Percentiles rank a stretch among this genome's conserved stretches.
phyloP scores from a whole-genome alignment of 2,113 vertebrate genomes.

The Chloebia gouldiae region DNA sequence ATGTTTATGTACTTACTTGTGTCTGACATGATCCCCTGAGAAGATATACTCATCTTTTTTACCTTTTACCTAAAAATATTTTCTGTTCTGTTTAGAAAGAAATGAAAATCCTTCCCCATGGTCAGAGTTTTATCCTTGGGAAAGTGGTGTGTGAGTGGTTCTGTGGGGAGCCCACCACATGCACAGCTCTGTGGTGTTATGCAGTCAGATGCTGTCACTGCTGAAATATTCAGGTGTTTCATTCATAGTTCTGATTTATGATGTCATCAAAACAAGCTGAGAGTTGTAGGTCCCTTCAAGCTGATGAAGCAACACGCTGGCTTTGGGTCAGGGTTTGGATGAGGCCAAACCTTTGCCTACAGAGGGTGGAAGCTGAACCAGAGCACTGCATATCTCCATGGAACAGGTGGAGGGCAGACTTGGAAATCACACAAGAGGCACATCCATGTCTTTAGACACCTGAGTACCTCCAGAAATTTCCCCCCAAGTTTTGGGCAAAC shows the following conservation, averaged over 20 bases:
- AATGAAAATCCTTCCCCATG: not conserved
- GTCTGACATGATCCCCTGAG: not conserved
- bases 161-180: accelerated
- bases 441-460: accelerated
- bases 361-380: not conserved
- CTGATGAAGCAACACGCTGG: not conserved
- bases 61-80: not conserved
- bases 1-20: not conserved
- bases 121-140: not conserved
- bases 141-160: not conserved
- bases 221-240: not conserved
- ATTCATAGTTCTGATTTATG: not conserved
- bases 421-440: accelerated
- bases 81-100: not conserved
- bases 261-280: not conserved
- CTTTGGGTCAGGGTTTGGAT: not conserved
- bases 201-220: not conserved
- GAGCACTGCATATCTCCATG: accelerated
- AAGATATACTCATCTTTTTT: not conserved
- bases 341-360: not conserved
- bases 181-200: accelerated
- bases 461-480: not conserved
- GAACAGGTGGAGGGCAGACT: not conserved
- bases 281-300: not conserved
- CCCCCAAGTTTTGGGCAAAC: not conserved